phyloP scores from a whole-genome alignment of 2,113 vertebrate genomes.

The Andinoacara biseriatus region DNA sequence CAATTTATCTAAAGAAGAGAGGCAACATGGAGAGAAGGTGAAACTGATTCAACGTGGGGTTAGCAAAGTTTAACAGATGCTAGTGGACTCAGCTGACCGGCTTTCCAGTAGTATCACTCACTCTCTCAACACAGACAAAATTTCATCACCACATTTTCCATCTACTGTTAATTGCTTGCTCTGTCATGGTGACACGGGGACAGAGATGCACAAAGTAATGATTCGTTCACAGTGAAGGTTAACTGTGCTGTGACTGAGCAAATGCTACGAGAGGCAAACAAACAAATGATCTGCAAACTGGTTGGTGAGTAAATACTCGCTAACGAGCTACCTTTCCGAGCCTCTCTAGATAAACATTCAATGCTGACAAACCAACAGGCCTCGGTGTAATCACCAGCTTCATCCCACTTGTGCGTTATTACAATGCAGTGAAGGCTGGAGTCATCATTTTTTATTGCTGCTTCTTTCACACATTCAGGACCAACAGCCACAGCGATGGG shows the following conservation, averaged over 20 bases:
- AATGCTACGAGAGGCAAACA: constrained; percentile 10
- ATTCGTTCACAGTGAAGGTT: constrained; percentile 16
- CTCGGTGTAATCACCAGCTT: not conserved
- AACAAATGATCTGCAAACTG: not conserved
- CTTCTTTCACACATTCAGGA: constrained; percentile 19
- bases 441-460: not conserved
- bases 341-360: not conserved
- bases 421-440: not conserved
- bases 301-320: constrained; percentile 17
- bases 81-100: constrained; percentile 39
- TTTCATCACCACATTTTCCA: not conserved
- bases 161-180: not conserved
- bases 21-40: not conserved
- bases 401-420: not conserved
- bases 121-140: not conserved
- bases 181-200: not conserved
- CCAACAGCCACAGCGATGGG: not conserved
- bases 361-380: not conserved
- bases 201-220: constrained; percentile 8
- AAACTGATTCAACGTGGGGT: not conserved
- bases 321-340: constrained; percentile 2
- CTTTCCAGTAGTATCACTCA: constrained; percentile 22
- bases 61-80: constrained; percentile 30
- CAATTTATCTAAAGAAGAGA: constrained; percentile 86
- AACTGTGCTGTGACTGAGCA: constrained; percentile 22